Conservation (phyloP, 2,113 vertebrate species). For the Varanus komodoensis region DNA sequence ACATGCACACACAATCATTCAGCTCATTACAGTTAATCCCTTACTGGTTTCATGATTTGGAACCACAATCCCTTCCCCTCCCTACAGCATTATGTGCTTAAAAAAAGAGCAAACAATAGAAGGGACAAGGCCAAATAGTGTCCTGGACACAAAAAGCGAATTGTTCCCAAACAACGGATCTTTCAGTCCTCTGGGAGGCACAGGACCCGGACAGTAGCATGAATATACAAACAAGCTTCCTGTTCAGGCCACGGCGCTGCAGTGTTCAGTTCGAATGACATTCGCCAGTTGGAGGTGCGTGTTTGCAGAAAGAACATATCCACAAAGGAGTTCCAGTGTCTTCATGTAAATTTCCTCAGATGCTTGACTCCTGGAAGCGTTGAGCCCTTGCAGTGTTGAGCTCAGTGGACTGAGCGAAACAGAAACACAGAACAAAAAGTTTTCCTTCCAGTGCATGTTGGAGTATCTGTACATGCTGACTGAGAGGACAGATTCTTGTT, state of each 20-base stretch:
- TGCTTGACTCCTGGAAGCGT: constrained; percentile 51
- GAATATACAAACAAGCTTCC: constrained; percentile 85
- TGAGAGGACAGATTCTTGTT: constrained; percentile 42
- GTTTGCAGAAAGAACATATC: constrained; percentile 67
- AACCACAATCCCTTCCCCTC: constrained; percentile 65
- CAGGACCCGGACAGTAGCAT: constrained; percentile 77
- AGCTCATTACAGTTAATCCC: constrained; percentile 64
- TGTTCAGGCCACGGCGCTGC: constrained; percentile 72
- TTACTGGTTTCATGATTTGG: constrained; percentile 65
- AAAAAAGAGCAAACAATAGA: constrained; percentile 75
- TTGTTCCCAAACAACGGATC: constrained; percentile 88
- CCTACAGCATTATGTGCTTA: constrained; percentile 55
- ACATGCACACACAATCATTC: constrained; percentile 49
- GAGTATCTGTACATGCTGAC: not conserved
- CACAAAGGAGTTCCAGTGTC: constrained; percentile 74
- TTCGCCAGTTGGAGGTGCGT: constrained; percentile 71
- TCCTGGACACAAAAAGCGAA: constrained; percentile 84
- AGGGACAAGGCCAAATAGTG: constrained; percentile 82
- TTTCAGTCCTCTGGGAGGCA: constrained; percentile 79
- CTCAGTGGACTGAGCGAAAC: constrained; percentile 15
- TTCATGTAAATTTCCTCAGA: constrained; percentile 60
- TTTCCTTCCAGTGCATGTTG: constrained; percentile 29
- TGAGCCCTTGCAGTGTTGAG: constrained; percentile 19
- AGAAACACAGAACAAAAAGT: not conserved
- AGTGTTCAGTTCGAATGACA: constrained; percentile 80